Conservation (phyloP, 2,113 vertebrate genomes). For the Petrocephalus microphthalmus region DNA sequence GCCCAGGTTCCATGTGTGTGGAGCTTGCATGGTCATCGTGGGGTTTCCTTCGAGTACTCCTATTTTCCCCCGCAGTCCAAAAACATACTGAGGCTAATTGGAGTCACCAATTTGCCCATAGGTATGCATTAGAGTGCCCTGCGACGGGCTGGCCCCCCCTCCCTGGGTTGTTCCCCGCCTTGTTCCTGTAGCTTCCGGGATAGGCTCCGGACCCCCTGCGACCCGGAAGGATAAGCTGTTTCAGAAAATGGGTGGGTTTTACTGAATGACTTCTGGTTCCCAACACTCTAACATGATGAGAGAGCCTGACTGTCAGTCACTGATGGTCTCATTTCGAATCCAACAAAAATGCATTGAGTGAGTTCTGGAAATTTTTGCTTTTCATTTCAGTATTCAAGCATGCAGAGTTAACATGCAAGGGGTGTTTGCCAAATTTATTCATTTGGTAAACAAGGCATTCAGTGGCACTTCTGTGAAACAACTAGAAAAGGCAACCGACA, state of each 20-base stretch:
- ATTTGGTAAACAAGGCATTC: not conserved
- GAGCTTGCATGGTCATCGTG: too few species aligned
- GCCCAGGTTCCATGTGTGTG: too few species aligned
- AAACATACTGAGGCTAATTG: too few species aligned
- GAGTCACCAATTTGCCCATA: too few species aligned
- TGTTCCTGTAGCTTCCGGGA: too few species aligned
- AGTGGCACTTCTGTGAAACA: not conserved
- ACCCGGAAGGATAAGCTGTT: too few species aligned
- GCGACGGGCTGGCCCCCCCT: too few species aligned
- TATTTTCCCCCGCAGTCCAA: too few species aligned
- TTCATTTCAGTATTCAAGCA: not conserved
- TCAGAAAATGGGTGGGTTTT: not conserved
- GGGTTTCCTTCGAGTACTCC: too few species aligned
- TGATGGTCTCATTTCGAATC: not conserved
- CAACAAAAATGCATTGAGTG: not conserved
- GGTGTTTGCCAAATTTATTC: not conserved
- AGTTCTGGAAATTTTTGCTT: not conserved
- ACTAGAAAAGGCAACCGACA: not conserved
- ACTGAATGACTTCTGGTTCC: not conserved
- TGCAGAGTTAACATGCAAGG: not conserved
- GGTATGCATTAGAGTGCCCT: too few species aligned
- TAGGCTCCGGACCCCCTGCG: too few species aligned
- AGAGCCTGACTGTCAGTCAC: not conserved
- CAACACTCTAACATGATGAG: not conserved
- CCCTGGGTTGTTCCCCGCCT: too few species aligned